A percentile compares a stretch with the other conserved stretches of the same genome.
phyloP scores from a whole-genome alignment of 2,797 vertebrate genomes.

The Platyrinchus mystaceus region DNA sequence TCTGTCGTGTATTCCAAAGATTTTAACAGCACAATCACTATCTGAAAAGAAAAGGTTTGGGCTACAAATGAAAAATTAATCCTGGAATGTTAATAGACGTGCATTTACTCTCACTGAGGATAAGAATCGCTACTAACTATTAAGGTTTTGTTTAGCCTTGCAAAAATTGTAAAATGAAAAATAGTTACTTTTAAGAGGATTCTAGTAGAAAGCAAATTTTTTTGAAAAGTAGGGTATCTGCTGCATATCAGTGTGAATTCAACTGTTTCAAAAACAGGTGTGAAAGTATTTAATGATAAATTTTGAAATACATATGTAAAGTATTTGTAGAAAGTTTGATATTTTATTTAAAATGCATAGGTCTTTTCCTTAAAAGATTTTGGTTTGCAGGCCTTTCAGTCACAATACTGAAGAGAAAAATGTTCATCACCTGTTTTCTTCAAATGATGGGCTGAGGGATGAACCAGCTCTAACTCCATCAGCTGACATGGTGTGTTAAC shows the following conservation, averaged over 20 bases:
- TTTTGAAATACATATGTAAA: not conserved
- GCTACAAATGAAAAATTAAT: not conserved
- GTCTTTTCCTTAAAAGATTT: not conserved
- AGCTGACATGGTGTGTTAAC: constrained; percentile 55
- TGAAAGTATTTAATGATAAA: not conserved
- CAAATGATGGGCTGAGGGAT: not conserved
- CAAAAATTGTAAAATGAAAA: not conserved
- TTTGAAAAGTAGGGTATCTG: not conserved
- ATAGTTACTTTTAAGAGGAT: not conserved
- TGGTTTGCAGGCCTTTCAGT: constrained; percentile 17
- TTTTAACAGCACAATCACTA: not conserved
- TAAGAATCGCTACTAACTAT: not conserved
- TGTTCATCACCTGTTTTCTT: not conserved
- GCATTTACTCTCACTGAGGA: not conserved
- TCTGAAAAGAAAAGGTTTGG: not conserved
- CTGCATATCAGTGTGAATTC: not conserved
- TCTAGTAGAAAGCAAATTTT: not conserved
- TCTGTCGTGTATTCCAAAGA: not conserved
- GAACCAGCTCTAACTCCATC: not conserved
- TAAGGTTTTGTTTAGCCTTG: not conserved
- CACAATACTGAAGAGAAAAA: not conserved
- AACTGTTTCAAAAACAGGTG: not conserved
- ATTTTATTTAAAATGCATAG: not conserved
- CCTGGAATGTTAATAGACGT: not conserved
- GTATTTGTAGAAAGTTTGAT: not conserved